phyloP scores from a whole-genome alignment of 2,113 vertebrate genomes.

The Anarrhichthys ocellatus region DNA sequence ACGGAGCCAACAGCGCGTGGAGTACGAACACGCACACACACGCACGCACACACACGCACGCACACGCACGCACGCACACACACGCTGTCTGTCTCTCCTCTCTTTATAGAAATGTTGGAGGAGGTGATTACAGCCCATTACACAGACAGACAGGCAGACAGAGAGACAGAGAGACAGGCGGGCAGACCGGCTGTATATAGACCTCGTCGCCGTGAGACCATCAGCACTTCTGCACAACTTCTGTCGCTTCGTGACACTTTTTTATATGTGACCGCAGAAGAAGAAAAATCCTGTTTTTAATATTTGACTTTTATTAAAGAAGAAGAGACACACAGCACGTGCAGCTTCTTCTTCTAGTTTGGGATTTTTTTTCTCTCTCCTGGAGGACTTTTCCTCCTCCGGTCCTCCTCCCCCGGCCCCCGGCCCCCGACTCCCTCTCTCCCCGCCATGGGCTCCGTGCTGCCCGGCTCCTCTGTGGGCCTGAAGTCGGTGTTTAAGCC shows the following conservation, averaged over 20 bases:
- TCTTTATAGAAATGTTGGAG: constrained; percentile 35
- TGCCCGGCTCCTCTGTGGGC: constrained; percentile 90
- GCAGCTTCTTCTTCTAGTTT: not conserved
- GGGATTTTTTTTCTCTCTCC: too few species aligned
- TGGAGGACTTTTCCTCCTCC: too few species aligned
- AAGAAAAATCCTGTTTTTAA: too few species aligned
- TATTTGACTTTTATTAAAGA: too few species aligned
- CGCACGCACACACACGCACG: constrained; percentile 8
- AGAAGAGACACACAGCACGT: not conserved
- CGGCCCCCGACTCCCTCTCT: not conserved
- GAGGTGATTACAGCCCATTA: constrained; percentile 31
- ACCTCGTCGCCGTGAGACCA: not conserved
- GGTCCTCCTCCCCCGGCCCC: not conserved
- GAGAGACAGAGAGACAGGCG: too few species aligned
- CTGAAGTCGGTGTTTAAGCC: constrained; percentile 90
- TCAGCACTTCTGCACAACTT: not conserved
- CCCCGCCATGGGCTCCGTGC: constrained; percentile 90
- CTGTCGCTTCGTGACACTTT: not conserved
- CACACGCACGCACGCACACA: constrained; percentile 1
- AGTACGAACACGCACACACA: not conserved
- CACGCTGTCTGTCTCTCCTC: not conserved
- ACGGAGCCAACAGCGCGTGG: constrained; percentile 31
- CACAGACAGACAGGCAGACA: too few species aligned
- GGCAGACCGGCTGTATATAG: not conserved
- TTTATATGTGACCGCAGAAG: not conserved